Evolutionary conservation across 1,140 invertebrate species (phyloP).

Genomic region (Aphidius ervi): DNA sequence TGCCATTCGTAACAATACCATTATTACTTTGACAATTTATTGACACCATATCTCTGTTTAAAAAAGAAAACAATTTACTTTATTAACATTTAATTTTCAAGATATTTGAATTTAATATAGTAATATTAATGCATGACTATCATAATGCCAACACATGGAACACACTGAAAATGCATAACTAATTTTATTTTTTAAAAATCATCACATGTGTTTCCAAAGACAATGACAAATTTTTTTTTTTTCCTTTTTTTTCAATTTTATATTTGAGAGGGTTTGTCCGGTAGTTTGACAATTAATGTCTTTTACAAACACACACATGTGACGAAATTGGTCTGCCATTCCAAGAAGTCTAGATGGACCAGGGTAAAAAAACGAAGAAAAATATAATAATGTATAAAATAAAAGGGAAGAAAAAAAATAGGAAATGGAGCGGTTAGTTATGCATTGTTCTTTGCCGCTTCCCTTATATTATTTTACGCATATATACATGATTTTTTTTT

Average conservation of each 20-base stretch:
- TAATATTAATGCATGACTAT: too few relatives aligned
- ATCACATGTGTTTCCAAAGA: not conserved
- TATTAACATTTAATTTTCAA: not conserved
- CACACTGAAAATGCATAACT: not conserved
- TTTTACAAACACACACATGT: not conserved
- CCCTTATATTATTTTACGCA: constrained; percentile 5
- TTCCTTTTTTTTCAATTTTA: too few relatives aligned
- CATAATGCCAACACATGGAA: too few relatives aligned
- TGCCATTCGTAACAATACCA: constrained; percentile 25
- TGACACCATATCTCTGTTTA: constrained; percentile 40
- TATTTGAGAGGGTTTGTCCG: not conserved
- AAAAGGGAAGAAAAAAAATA: constrained; percentile 14
- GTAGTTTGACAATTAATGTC: constrained; percentile 16
- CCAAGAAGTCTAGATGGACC: constrained; percentile 16
- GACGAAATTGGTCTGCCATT: constrained; percentile 6
- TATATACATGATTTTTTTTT: constrained; percentile 6
- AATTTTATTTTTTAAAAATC: not conserved
- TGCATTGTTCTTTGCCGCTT: constrained; percentile 23
- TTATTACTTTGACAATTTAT: constrained; percentile 34
- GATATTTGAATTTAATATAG: too few relatives aligned
- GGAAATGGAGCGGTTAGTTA: constrained; percentile 6
- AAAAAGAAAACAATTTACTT: constrained; percentile 7
- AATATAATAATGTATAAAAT: not conserved
- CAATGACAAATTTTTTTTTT: too few relatives aligned
- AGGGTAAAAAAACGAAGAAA: not conserved